A percentile compares a stretch with the other conserved stretches of the same genome.
phyloP scores from a whole-genome alignment of 2,888 invertebrate genomes.

The Cartodere bifasciata region DNA sequence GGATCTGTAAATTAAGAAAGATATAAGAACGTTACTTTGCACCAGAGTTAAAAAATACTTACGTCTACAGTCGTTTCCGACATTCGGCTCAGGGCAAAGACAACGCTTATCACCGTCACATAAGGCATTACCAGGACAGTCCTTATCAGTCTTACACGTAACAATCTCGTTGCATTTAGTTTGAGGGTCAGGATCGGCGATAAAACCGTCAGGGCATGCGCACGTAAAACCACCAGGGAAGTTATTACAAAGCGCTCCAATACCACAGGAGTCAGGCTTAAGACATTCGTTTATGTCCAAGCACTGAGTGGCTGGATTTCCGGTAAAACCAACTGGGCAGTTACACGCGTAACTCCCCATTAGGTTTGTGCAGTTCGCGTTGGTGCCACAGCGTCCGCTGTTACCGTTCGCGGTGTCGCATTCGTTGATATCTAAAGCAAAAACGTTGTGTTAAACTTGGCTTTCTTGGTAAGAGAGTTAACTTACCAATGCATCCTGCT shows the following conservation, averaged over 20 bases:
- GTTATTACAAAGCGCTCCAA: constrained; percentile 71
- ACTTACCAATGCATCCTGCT: constrained; percentile 68
- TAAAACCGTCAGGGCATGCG: constrained; percentile 66
- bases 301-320: constrained; percentile 72
- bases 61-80: constrained; percentile 87
- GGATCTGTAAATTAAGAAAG: constrained; percentile 72
- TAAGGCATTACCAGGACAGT: constrained; percentile 82
- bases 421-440: constrained; percentile 67
- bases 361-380: constrained; percentile 68
- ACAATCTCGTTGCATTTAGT: constrained; percentile 73
- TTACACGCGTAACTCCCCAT: constrained; percentile 70
- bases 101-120: constrained; percentile 70
- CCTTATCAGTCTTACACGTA: constrained; percentile 57
- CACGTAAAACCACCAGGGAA: constrained; percentile 65
- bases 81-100: constrained; percentile 80
- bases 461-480: too few species aligned
- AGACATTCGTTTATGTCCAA: constrained; percentile 75
- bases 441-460: too few species aligned
- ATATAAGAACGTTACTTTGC: constrained; percentile 1
- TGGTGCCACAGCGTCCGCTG: constrained; percentile 71
- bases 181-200: constrained; percentile 74
- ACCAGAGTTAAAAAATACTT: constrained; percentile 33
- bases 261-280: constrained; percentile 57
- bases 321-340: constrained; percentile 75
- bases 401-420: constrained; percentile 68